phyloP scores from a whole-genome alignment of 2,113 vertebrate genomes.

The Tor tambroides region DNA sequence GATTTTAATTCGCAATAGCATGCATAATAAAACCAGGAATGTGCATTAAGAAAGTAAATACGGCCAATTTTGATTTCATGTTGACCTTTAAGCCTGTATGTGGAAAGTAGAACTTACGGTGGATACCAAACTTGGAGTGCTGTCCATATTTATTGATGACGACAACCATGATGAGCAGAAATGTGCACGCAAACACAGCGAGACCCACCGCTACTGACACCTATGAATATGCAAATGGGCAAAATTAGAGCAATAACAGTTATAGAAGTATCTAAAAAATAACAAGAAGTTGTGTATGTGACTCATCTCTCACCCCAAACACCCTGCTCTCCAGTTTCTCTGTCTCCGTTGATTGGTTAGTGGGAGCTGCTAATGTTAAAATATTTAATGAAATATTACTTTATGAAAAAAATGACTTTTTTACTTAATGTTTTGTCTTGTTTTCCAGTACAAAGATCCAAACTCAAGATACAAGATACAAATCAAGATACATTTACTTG shows the following conservation, averaged over 20 bases:
- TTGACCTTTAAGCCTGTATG: neutral
- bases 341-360: conserved; percentile 78
- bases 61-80: neutral
- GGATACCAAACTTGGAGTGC: conserved; percentile 90
- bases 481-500: too few species aligned
- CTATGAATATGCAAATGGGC: conserved; percentile 65
- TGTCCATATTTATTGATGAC: conserved; percentile 90
- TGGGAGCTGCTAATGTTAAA: conserved; percentile 66
- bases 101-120: conserved; percentile 80
- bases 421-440: neutral
- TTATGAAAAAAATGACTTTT: neutral
- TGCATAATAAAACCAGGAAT: neutral
- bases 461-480: too few species aligned
- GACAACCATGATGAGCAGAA: conserved; percentile 83
- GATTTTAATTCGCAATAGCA: neutral
- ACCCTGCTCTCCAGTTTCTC: conserved; percentile 82
- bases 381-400: conserved; percentile 7
- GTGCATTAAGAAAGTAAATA: too few species aligned
- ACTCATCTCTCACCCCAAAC: conserved; percentile 78
- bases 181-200: conserved; percentile 83
- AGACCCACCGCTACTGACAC: conserved; percentile 88
- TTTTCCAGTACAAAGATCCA: neutral
- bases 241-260: neutral
- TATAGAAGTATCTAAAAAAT: neutral
- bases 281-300: neutral